Evolutionary conservation across 2,888 invertebrate species (phyloP), one percentile per base, ranked within the genome.

Genomic region (Gisinianus flammeolus): DNA sequence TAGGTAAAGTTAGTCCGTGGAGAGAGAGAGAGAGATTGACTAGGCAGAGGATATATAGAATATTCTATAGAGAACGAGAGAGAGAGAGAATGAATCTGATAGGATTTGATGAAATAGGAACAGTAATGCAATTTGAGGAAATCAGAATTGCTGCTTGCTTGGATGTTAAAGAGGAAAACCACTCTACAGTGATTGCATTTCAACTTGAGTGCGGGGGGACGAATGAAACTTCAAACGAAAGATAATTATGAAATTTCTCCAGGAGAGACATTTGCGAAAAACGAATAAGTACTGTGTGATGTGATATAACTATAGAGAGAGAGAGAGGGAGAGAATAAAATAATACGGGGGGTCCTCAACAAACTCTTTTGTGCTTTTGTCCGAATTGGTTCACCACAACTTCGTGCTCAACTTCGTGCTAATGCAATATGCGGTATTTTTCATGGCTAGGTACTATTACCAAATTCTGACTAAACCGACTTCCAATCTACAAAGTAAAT

Each of bases 101-200:
- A 64, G 66, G 74, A 70, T 77, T 77, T 64, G 71, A 62, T 71
- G 71, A 77, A 77, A 77, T 66, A 44, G 62, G 52, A 71, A 77
- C 35, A 19, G 71, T 78, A 78, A 78, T 74, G 68, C 72, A 78
- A 78, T 78, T 78, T 68, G 58, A 44, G 64, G 73, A 71, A 56
- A 68, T 64, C 52, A 73, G 44, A 52, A 75, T 66, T 26, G 64
- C 35, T 62, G 19, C 24, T 62, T 22, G 19, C 26, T n/a, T 44
- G 56, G 30, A 71, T 28, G 71, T 26, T 71, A 71, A 58, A 52
- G 66, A 33, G 58, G 62, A 64, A 78, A 78, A 78, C 75, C 78
- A 78, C 78, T 78, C 68, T 44, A 75, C 33, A 58, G 68, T 78
- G 78, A 78, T 78, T 78, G 78, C 78, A 78, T 78, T 78, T 70